A percentile compares a stretch with the other conserved stretches of the same genome.
Evolutionary conservation across 2,888 invertebrate genomes (phyloP).

Genomic region (Lucinisca nassula): DNA sequence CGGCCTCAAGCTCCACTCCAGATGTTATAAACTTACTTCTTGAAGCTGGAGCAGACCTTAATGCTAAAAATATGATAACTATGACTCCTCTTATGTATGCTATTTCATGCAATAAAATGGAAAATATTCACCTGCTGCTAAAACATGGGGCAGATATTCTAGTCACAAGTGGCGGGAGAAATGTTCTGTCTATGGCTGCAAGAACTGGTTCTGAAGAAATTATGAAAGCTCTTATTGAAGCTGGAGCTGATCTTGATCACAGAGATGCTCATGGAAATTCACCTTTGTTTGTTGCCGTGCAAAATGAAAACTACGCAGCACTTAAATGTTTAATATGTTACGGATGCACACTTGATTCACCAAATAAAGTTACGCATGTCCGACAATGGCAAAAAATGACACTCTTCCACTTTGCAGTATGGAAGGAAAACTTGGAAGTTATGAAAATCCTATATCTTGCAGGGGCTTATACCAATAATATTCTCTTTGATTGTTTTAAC

Average conservation of each 20-base stretch:
- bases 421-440: slow-evolving; percentile 50
- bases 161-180: slow-evolving; percentile 41
- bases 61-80: slow-evolving; percentile 54
- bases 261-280: slow-evolving; percentile 58
- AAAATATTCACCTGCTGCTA: slow-evolving; percentile 49
- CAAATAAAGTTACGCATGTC: slow-evolving; percentile 34
- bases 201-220: slow-evolving; percentile 49
- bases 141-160: slow-evolving; percentile 57
- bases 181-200: slow-evolving; percentile 57
- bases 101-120: slow-evolving; percentile 37
- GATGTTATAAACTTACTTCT: slow-evolving; percentile 53
- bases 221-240: slow-evolving; percentile 42
- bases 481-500: slow-evolving; percentile 17
- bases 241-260: slow-evolving; percentile 60
- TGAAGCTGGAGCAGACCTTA: slow-evolving; percentile 45
- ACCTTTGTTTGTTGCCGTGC: slow-evolving; percentile 61
- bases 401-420: slow-evolving; percentile 43
- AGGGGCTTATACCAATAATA: slow-evolving; percentile 52
- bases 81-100: slow-evolving; percentile 63
- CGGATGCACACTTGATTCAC: slow-evolving; percentile 51
- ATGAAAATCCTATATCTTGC: slow-evolving; percentile 59
- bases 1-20: slow-evolving; percentile 46
- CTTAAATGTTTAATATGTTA: slow-evolving; percentile 48
- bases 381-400: slow-evolving; percentile 48
- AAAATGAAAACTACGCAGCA: slow-evolving; percentile 59